Percentiles rank a stretch among this genome's conserved stretches.
These are phyloP conservation scores for Cyanocitta stelleri DNA, from an alignment of 2,113 vertebrate genomes.

Conservation along the genomic window DNA sequence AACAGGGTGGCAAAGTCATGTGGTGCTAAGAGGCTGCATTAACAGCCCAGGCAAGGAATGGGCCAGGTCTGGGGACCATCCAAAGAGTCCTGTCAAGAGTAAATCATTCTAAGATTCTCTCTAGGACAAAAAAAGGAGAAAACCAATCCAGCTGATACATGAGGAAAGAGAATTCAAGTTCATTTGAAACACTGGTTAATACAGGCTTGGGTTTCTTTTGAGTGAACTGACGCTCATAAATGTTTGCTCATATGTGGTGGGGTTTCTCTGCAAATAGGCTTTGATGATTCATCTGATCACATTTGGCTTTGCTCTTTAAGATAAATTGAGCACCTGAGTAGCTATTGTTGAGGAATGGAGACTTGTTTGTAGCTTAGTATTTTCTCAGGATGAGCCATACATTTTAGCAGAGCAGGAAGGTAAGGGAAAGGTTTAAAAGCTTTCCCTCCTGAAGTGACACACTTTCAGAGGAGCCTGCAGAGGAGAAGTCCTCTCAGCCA, in stretches of 20 bases:
- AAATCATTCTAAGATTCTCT: not conserved
- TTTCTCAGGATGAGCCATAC: not conserved
- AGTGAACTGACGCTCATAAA: not conserved
- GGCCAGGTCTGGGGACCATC: not conserved
- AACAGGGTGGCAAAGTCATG: not conserved
- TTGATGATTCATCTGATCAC: not conserved
- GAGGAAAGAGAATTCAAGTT: not conserved
- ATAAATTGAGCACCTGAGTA: not conserved
- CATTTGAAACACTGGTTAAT: not conserved
- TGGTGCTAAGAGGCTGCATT: not conserved
- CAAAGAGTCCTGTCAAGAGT: not conserved
- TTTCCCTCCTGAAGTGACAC: not conserved
- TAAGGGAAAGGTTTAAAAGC: not conserved
- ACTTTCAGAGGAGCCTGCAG: not conserved
- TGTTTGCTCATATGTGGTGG: not conserved
- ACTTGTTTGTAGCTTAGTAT: not conserved
- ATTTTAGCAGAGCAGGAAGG: not conserved
- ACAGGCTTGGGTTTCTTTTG: not conserved
- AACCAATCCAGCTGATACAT: not conserved
- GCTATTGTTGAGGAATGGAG: not conserved
- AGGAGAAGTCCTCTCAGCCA: too few relatives aligned
- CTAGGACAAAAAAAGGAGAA: constrained; percentile 36
- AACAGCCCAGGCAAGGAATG: not conserved
- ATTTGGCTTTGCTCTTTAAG: not conserved
- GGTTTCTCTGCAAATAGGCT: not conserved